Percentiles rank a stretch among this genome's conserved stretches.
Evolutionary conservation across 2,113 vertebrate genomes (phyloP).

Genomic region (Oncorhynchus tshawytscha): DNA sequence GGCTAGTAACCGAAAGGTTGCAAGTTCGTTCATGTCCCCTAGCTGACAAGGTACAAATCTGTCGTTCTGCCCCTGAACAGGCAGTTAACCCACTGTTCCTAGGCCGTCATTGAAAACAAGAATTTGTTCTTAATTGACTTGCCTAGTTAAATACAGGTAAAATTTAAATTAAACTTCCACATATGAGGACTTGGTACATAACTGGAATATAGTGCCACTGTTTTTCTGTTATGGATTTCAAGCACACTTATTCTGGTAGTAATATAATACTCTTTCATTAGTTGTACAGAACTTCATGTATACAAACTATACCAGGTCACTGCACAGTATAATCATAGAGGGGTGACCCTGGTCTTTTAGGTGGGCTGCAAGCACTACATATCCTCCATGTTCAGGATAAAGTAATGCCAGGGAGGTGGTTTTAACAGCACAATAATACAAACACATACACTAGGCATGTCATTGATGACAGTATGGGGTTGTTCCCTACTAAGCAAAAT

Average conservation of each 20-base stretch:
- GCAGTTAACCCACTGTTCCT: too few relatives aligned
- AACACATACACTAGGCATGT: slow-evolving; percentile 26
- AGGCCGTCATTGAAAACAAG: too few relatives aligned
- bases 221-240: slow-evolving; percentile 4
- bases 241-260: neutral
- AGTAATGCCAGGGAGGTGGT: neutral
- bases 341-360: slow-evolving; percentile 27
- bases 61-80: too few relatives aligned
- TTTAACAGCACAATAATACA: slow-evolving; percentile 19
- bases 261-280: slow-evolving; percentile 30
- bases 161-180: neutral
- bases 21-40: too few relatives aligned
- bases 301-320: slow-evolving; percentile 42
- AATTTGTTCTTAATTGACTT: too few relatives aligned
- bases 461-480: slow-evolving; percentile 35
- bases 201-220: slow-evolving; percentile 16
- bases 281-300: slow-evolving; percentile 22
- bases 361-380: neutral
- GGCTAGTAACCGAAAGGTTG: too few relatives aligned
- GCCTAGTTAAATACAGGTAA: too few relatives aligned
- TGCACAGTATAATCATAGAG: slow-evolving; percentile 31
- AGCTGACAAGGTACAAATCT: too few relatives aligned
- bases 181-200: slow-evolving; percentile 19
- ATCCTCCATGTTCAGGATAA: slow-evolving; percentile 20
- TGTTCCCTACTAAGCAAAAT: slow-evolving; percentile 5